phyloP scores from a whole-genome alignment of 1,140 invertebrate species.

The Drosophila athabasca region DNA sequence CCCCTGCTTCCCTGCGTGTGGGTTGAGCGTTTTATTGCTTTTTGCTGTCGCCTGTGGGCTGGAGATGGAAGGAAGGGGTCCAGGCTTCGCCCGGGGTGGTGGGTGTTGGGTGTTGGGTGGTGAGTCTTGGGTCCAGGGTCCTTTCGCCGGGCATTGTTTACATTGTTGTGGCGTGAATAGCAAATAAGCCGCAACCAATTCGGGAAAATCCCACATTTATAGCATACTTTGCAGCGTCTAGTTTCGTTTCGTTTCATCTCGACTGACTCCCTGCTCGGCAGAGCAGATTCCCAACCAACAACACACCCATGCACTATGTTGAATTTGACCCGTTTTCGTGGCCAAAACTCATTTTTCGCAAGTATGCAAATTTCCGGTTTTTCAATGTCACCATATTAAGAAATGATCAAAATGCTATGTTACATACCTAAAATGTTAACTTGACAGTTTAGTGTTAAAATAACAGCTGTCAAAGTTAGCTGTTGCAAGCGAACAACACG shows the following conservation, averaged over 20 bases:
- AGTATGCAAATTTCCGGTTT: too few species aligned
- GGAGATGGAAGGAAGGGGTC: slow-evolving; percentile 14
- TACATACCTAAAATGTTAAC: too few species aligned
- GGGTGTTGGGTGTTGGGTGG: slow-evolving; percentile 24
- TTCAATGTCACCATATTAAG: too few species aligned
- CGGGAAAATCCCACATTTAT: slow-evolving; percentile 43
- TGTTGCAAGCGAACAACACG: too few species aligned
- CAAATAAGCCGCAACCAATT: slow-evolving; percentile 74
- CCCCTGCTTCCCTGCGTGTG: slow-evolving; percentile 27
- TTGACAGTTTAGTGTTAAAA: too few species aligned
- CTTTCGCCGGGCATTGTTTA: slow-evolving; percentile 59
- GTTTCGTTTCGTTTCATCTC: too few species aligned
- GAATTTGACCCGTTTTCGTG: too few species aligned
- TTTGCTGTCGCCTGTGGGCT: slow-evolving; percentile 57
- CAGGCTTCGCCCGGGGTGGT: slow-evolving; percentile 32
- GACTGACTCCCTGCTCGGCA: neutral
- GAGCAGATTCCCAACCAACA: too few species aligned
- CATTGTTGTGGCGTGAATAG: slow-evolving; percentile 80
- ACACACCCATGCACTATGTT: too few species aligned
- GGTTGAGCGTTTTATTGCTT: slow-evolving; percentile 70
- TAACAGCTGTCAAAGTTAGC: too few species aligned
- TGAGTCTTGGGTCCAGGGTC: slow-evolving; percentile 29
- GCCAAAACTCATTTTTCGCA: too few species aligned
- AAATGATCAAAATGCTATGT: too few species aligned
- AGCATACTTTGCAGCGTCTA: slow-evolving; percentile 40